phyloP scores from a whole-genome alignment of 92 coral and sea anemone species.

The Porites divaricata region DNA sequence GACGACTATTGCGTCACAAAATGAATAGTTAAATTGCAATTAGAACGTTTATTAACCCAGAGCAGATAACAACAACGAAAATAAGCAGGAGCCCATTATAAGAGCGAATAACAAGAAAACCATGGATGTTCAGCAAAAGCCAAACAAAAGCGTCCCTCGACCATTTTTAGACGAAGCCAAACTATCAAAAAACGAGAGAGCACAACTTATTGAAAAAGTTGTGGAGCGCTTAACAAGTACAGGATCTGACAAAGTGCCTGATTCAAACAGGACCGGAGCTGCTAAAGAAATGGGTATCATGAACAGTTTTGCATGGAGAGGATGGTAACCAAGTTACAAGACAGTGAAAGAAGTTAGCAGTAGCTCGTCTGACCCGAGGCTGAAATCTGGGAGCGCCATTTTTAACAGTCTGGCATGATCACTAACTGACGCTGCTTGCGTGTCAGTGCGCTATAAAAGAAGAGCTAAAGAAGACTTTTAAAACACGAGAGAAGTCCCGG shows the following conservation, averaged over 20 bases:
- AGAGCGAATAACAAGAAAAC: neutral
- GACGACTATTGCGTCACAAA: too few relatives aligned
- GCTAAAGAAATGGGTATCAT: conserved; percentile 57
- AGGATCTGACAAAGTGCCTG: conserved; percentile 18
- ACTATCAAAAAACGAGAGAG: conserved; percentile 22
- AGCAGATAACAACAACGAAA: too few relatives aligned
- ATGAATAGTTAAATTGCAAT: too few relatives aligned
- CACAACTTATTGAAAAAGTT: conserved; percentile 14
- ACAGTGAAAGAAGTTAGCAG: neutral
- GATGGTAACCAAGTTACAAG: conserved; percentile 25
- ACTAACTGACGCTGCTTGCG: too few relatives aligned
- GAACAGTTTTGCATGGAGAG: conserved; percentile 65
- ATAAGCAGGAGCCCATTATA: neutral
- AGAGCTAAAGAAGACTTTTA: too few relatives aligned
- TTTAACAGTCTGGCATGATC: neutral
- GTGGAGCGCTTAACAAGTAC: conserved; percentile 36
- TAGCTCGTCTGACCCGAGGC: neutral
- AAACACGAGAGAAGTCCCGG: neutral
- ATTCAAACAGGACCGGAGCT: conserved; percentile 57
- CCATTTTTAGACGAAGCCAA: conserved; percentile 15
- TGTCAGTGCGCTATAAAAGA: too few relatives aligned
- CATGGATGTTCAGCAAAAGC: neutral
- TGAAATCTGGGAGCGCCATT: neutral
- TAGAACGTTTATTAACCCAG: too few relatives aligned
- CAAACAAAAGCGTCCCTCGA: neutral